Base-by-base conservation (phyloP, 2,888 invertebrate species). In the Diplolepis rosae region DNA sequence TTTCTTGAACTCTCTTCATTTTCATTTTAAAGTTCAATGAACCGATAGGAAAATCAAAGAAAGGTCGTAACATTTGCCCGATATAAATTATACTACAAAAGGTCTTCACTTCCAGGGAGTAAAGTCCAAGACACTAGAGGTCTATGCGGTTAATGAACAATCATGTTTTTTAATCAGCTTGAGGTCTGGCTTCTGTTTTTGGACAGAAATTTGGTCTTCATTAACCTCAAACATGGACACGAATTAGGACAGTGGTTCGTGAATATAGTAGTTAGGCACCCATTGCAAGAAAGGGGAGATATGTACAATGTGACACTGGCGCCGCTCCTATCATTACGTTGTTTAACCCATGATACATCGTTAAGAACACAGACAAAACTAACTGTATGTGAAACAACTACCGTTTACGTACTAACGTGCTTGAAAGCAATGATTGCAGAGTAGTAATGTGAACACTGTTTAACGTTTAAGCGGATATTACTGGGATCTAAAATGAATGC, bases 301-400 rank as follows among this genome's bases (percentile, higher is more conserved):
- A n/a, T n/a, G n/a, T n/a, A 83, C 77, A 73, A 70, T 71, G 75
- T 73, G 75, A 74, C 80, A 76, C 83, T 85, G 85, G 85, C 85
- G 85, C 85, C 85, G 80, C 78, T 82, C 79, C 85, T 85, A 84
- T 85, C 84, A 84, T 85, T 84, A 83, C 82, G 83, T 79, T 83
- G 82, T 83, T 84, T 81, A 81, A 80, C 82, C 80, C 84, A 78
- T 82, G 80, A 82, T 81, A 81, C 80, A 80, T 78, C 77, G 79
- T 79, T 80, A 83, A 77, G 66, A 30, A 30, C 42, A 11, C 68
- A 45, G 7, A 9, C 7, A 22, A 9, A 22, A 3, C 45, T 13
- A 9, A 9, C 7, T 45, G 3, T 11, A 45, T 11, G 18, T 22
- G 45, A 45, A 45, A 18, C 45, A 45, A 45, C 45, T 45, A 45